These are phyloP conservation scores for Paradisaea rubra DNA, from an alignment of 2,113 vertebrate genomes.

Conservation along the genomic window DNA sequence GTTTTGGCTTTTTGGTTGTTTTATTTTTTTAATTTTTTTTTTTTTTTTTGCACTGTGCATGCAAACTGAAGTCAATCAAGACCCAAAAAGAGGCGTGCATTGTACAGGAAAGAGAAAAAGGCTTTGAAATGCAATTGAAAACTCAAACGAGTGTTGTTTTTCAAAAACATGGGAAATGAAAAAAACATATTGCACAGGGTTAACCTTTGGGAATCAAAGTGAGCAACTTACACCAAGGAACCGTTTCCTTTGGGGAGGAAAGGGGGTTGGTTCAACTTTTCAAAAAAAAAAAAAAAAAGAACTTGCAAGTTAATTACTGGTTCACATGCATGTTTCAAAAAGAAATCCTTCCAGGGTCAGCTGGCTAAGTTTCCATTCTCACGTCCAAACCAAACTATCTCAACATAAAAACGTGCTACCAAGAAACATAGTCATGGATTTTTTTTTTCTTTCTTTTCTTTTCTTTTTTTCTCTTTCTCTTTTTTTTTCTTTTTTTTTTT, in stretches of 20 bases:
- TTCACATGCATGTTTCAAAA: slow-evolving; percentile 80
- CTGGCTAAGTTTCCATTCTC: slow-evolving; percentile 84
- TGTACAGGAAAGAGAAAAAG: slow-evolving; percentile 86
- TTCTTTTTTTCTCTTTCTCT: not conserved
- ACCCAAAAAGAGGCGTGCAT: slow-evolving; percentile 97
- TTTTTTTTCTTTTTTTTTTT: slow-evolving; percentile 38
- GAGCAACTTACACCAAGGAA: slow-evolving; percentile 76
- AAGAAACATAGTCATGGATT: slow-evolving; percentile 69
- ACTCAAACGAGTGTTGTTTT: slow-evolving; percentile 80
- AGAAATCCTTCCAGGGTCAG: slow-evolving; percentile 69
- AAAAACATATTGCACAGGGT: slow-evolving; percentile 78
- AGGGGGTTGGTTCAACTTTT: slow-evolving; percentile 62
- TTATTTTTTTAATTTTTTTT: not conserved
- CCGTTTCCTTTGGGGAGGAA: slow-evolving; percentile 62
- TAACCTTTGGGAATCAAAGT: slow-evolving; percentile 72
- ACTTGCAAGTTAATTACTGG: slow-evolving; percentile 75
- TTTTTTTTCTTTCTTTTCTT: not conserved
- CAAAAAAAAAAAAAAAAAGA: slow-evolving; percentile 67
- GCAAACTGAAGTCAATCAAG: slow-evolving; percentile 98
- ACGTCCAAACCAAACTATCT: slow-evolving; percentile 81
- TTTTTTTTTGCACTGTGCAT: slow-evolving; percentile 89
- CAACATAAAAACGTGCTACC: slow-evolving; percentile 89
- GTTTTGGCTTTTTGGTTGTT: not conserved
- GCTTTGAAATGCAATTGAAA: slow-evolving; percentile 92
- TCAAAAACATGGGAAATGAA: slow-evolving; percentile 75